Conservation (phyloP, 2,888 invertebrate species). For the Drosophila crucigera region DNA sequence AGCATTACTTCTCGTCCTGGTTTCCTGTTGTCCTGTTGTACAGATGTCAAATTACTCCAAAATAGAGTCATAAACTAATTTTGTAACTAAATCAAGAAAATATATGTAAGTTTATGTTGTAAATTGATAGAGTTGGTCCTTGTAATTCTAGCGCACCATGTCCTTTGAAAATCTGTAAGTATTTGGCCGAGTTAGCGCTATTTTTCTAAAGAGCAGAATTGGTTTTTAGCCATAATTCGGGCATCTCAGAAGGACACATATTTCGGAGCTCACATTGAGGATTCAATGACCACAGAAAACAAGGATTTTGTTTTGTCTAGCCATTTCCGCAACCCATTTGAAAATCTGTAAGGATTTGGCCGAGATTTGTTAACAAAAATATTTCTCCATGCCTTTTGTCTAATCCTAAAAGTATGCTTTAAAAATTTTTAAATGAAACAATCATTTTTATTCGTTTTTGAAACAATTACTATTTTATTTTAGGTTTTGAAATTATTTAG, state of each 20-base stretch:
- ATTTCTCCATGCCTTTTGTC: no score
- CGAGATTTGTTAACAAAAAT: no score
- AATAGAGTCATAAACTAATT: background rate
- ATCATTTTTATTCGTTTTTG: conserved; percentile 41
- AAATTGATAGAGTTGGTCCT: background rate
- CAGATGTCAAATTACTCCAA: background rate
- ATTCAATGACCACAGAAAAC: no score
- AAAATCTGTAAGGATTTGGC: no score
- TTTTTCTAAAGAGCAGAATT: no score
- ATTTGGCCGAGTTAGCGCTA: no score
- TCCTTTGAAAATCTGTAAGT: no score
- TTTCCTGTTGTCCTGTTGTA: background rate
- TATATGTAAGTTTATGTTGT: background rate
- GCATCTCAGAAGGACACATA: no score
- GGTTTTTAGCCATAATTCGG: no score
- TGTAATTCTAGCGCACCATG: background rate
- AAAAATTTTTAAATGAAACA: background rate
- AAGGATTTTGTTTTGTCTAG: no score
- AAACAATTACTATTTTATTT: conserved; percentile 77
- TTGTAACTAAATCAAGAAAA: background rate
- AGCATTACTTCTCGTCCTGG: conserved; percentile 17
- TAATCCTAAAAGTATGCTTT: background rate
- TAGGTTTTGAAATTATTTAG: conserved; percentile 67
- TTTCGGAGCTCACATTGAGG: no score
- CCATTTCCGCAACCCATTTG: no score